These are phyloP conservation scores for Potamarius usumacintae DNA, from an alignment of 2,113 vertebrate genomes.

Conservation along the genomic window DNA sequence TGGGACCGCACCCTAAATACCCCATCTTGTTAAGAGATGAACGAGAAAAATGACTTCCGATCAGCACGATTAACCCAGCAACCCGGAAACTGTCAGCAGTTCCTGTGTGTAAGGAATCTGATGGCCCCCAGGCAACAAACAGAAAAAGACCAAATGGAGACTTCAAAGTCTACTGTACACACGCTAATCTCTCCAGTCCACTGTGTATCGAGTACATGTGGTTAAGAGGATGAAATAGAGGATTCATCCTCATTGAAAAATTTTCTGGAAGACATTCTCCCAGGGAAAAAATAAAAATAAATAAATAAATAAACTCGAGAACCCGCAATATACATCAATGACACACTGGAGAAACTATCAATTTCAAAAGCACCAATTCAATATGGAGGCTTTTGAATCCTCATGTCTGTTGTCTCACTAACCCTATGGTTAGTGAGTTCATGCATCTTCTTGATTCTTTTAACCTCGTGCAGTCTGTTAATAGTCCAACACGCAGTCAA, in stretches of 20 bases:
- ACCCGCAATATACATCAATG: neutral
- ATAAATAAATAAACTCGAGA: neutral
- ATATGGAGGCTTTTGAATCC: neutral
- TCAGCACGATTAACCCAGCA: constrained; percentile 27
- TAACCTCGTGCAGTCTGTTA: neutral
- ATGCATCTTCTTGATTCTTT: neutral
- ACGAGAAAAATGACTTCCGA: neutral
- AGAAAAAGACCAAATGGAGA: constrained; percentile 3
- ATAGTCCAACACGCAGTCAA: neutral
- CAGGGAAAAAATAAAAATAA: neutral
- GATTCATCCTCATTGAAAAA: constrained; percentile 19
- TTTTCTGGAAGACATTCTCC: constrained; percentile 13
- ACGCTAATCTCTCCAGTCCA: neutral
- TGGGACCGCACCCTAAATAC: neutral
- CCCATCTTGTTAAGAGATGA: neutral
- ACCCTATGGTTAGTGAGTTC: neutral
- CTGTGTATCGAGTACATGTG: neutral
- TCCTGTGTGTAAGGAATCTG: neutral
- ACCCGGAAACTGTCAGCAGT: constrained; percentile 9
- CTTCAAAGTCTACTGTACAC: constrained; percentile 41
- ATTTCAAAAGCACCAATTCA: neutral
- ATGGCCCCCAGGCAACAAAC: constrained; percentile 1
- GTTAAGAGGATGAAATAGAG: constrained; percentile 22
- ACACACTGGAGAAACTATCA: neutral
- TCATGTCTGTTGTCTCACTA: neutral